Base-by-base conservation (phyloP, 1,140 invertebrate genomes). In the Heliconius himera region DNA sequence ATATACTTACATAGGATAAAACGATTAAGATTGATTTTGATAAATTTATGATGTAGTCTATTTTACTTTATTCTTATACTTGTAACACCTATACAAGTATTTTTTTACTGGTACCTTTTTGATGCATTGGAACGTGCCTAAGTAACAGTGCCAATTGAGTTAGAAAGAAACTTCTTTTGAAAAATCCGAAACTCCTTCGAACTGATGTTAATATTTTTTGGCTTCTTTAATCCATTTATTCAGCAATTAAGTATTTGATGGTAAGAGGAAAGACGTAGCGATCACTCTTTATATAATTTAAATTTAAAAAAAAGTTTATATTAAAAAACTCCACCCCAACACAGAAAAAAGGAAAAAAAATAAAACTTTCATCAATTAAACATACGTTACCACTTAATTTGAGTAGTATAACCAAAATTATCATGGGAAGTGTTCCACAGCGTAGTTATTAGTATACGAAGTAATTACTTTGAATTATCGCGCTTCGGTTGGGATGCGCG, bases 401-500 rank as follows among this genome's bases (percentile, higher is more conserved):
- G 38, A 51, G 66, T 51, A 70, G 75, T 72, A 66, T 66, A 66
- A 66, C 26, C 60, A 66, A 66, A 66, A 66, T 66, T 29, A 66
- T 66, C 60, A 66, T 66, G 60, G 60, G 60, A 66, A 66, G 60
- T 66, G 60, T 66, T 66, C 60, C 60, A 81, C 74, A 77, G 46
- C n/a, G 70, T 81, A 66, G 75, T 83, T 86, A 89, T 90, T 90
- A 89, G 84, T 89, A 89, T 85, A 87, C 89, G 85, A 85, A 89
- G 89, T 90, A 93, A 94, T 94, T 92, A 93, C 84, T 88, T 92
- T 90, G 88, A 91, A 92, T 89, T 88, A 89, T 89, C 85, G 88
- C 89, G 87, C 84, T 83, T 86, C 83, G 83, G 84, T 76, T 87
- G 83, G 83, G 91, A 91, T 89, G 92, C 89, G 89, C 91, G 83